Base-by-base conservation (phyloP, 2,888 invertebrate species). In the Orchesellides sinensis region DNA sequence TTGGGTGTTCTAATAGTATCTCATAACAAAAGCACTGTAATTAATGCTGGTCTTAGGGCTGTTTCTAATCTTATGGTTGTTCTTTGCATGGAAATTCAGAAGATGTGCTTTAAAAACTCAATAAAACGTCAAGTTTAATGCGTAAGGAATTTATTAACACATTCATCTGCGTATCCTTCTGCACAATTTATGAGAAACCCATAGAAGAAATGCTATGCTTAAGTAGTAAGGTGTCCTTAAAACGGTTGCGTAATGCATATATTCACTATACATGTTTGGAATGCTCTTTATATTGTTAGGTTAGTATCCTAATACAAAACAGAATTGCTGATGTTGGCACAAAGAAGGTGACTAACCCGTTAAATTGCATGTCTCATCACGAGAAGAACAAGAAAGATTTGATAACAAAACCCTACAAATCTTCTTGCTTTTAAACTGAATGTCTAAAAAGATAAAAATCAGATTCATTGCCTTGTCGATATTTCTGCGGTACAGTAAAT, bases 391-490 rank as follows among this genome's bases (percentile, higher is more conserved):
- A 32, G n/a, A 27, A 29, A 27, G 29, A 6, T 59, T 25, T 2
- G 17, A 14, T 6, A 29, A 32, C 29, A 40, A 21, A 65, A 12
- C 23, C 47, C 61, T 61, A 14, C n/a, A 29, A 74, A 74, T 74
- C 63, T 68, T 32, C 21, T 61, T 47, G 21, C 49, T 61, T 59
- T 47, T 59, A 61, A 54, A 61, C 25, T 49, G 52, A 35, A 25
- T 69, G 78, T 78, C 32, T 78, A 69, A 63, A 63, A 49, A 69
- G 78, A 78, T 78, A 78, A 78, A 78, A 70, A 78, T 78, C 70
- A 78, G 63, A 78, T 78, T 70, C 78, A 78, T 78, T 78, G 78
- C 78, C 61, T 70, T 59, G 59, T 78, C 77, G 61, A 78, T 78
- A 69, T 35, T 70, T 32, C 49, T 68, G 59, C 56, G 66, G 59